Percentiles rank a stretch among this genome's conserved stretches.
Conservation (phyloP, 2,888 invertebrate genomes). For the Eilema caniola region DNA sequence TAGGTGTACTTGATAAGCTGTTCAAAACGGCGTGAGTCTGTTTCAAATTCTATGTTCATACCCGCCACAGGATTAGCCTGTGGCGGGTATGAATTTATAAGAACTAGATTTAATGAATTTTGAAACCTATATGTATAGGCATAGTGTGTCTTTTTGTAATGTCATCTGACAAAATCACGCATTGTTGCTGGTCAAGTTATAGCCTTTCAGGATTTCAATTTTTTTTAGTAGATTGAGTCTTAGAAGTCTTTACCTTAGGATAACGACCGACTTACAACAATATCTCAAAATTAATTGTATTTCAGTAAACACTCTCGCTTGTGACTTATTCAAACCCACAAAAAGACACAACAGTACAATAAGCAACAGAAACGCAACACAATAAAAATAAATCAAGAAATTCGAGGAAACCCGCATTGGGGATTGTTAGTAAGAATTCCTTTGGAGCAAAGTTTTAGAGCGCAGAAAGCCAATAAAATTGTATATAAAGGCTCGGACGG, state of each 20-base stretch:
- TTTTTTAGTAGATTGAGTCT: no score
- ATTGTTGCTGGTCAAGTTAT: no score
- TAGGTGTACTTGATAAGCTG: not conserved
- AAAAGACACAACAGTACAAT: conserved; percentile 43
- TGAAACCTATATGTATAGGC: no score
- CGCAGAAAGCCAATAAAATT: conserved; percentile 63
- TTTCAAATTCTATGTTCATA: no score
- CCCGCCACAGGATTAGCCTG: no score
- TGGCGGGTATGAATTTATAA: no score
- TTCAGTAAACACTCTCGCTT: not conserved
- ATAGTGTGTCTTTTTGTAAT: no score
- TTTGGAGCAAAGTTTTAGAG: conserved; percentile 61
- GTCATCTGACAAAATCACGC: no score
- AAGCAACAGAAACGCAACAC: conserved; percentile 46
- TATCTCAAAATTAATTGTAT: not conserved
- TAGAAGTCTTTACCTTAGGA: not conserved
- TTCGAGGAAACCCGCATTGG: conserved; percentile 51
- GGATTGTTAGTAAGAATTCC: conserved; percentile 62
- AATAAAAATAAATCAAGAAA: conserved; percentile 59
- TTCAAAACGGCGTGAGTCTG: no score
- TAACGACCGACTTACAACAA: not conserved
- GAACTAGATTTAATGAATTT: no score
- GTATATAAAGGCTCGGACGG: conserved; percentile 56
- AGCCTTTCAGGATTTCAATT: no score
- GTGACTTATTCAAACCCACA: conserved; percentile 25